Evolutionary conservation across 1,140 invertebrate genomes (phyloP), one percentile per base, ranked within the genome.

Genomic region (Cheumatopsyche charites): DNA sequence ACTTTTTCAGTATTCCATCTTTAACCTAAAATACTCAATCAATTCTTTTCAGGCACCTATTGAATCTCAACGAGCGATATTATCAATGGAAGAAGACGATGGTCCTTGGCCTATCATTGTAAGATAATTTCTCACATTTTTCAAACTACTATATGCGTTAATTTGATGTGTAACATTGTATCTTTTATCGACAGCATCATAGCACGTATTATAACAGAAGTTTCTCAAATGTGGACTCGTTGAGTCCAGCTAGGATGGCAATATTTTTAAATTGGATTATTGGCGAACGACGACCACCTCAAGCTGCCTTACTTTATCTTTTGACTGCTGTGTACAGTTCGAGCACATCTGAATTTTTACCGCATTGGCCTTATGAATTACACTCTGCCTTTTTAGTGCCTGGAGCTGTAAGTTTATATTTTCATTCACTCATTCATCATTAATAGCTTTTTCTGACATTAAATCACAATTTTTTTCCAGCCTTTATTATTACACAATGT

Each of bases 341-440:
- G n/a, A 81, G 79, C 7, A 58, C 77, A 7, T 19, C 72, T 1
- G 61, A 77, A 52, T 79, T 80, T 15, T 90, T 98, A 88, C 89
- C 92, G 67, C 94, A 96, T 81, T 98, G 96, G 96, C 96, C 96
- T 26, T 98, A 98, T 84, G 96, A 98, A 86, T 96, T 98, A 78
- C 94, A 97, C 83, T 98, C 96, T 67, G 96, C 93, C 78, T 98
- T 98, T 86, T 85, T 98, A 70, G 92, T 96, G 77, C 94, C 95
- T 77, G 90, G 91, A 78, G 94, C 95, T 76, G 81, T 82, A 17
- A 73, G 75, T 76, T 12, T 47, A 58, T 19, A 3, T 58, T 52
- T 52, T 52, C 17, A n/a, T n/a, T n/a, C n/a, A n/a, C n/a, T n/a
- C n/a, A n/a, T n/a, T n/a, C n/a, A n/a, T n/a, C n/a, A n/a, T n/a